phyloP scores from a whole-genome alignment of 2,113 vertebrate species.

The Todiramphus chloris region DNA sequence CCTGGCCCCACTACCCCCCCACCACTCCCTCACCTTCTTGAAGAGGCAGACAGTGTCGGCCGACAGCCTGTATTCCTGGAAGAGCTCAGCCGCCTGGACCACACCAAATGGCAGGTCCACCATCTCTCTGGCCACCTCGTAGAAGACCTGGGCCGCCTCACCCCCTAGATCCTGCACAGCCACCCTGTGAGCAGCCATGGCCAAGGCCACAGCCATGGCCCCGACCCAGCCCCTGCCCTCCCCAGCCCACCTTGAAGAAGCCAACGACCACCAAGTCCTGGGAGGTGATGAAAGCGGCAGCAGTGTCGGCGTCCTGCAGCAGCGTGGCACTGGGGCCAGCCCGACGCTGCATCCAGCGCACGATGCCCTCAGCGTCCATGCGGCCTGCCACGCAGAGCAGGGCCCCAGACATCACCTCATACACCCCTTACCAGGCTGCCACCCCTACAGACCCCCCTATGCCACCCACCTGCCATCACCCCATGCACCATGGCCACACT shows the following conservation, averaged over 20 bases:
- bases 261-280: constrained; percentile 77
- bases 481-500: no score
- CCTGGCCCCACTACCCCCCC: neutral
- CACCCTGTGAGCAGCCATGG: rapidly evolving
- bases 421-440: neutral
- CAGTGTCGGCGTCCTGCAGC: constrained; percentile 61
- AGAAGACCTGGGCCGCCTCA: constrained; percentile 69
- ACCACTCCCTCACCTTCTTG: constrained; percentile 79
- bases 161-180: constrained; percentile 75
- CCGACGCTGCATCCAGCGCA: constrained; percentile 83
- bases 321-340: constrained; percentile 55
- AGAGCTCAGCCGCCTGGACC: constrained; percentile 74
- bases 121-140: constrained; percentile 66
- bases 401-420: rapidly evolving
- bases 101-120: constrained; percentile 80
- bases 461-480: neutral
- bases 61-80: constrained; percentile 78
- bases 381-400: rapidly evolving
- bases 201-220: rapidly evolving
- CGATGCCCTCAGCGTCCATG: constrained; percentile 67
- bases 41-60: constrained; percentile 82
- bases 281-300: constrained; percentile 62
- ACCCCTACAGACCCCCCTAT: neutral
- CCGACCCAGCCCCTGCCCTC: rapidly evolving
- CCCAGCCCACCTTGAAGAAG: constrained; percentile 84